A percentile compares a stretch with the other conserved stretches of the same genome.
Evolutionary conservation across 1,140 invertebrate species (phyloP).

Genomic region (Anoplophora glabripennis): DNA sequence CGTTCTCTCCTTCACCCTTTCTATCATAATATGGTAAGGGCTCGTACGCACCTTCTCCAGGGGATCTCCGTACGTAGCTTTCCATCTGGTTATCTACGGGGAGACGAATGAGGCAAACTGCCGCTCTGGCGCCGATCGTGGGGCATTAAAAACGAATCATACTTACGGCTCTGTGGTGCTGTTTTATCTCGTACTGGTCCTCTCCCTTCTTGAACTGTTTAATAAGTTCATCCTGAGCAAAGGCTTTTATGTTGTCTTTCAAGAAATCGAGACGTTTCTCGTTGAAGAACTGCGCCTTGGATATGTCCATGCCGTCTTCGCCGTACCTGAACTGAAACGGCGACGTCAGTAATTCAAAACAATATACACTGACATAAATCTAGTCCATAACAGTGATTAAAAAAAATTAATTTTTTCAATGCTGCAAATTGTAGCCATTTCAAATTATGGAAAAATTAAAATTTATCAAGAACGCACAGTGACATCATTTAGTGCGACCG

Average conservation of each 20-base stretch:
- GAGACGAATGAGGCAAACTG: neutral
- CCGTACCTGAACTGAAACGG: constrained; percentile 81
- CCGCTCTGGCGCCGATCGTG: too few species aligned
- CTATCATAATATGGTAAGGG: neutral
- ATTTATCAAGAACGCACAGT: too few species aligned
- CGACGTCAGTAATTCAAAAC: too few species aligned
- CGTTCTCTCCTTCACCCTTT: too few species aligned
- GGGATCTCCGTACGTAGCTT: constrained; percentile 55
- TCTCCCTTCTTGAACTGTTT: constrained; percentile 58
- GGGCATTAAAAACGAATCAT: too few species aligned
- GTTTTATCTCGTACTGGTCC: constrained; percentile 49
- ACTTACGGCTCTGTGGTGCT: constrained; percentile 51
- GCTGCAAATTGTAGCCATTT: too few species aligned
- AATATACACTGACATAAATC: too few species aligned
- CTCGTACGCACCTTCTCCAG: constrained; percentile 23
- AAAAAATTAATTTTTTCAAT: too few species aligned
- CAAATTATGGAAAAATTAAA: too few species aligned
- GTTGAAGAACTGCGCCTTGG: constrained; percentile 81
- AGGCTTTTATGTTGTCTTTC: constrained; percentile 69
- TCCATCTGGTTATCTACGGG: constrained; percentile 60
- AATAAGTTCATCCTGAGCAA: constrained; percentile 60
- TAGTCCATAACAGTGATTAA: too few species aligned
- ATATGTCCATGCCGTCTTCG: constrained; percentile 94
- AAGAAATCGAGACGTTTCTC: constrained; percentile 79
- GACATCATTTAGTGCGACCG: too few species aligned